These are phyloP conservation scores for Vanacampus margaritifer DNA, from an alignment of 2,113 vertebrate species.

Conservation along the genomic window DNA sequence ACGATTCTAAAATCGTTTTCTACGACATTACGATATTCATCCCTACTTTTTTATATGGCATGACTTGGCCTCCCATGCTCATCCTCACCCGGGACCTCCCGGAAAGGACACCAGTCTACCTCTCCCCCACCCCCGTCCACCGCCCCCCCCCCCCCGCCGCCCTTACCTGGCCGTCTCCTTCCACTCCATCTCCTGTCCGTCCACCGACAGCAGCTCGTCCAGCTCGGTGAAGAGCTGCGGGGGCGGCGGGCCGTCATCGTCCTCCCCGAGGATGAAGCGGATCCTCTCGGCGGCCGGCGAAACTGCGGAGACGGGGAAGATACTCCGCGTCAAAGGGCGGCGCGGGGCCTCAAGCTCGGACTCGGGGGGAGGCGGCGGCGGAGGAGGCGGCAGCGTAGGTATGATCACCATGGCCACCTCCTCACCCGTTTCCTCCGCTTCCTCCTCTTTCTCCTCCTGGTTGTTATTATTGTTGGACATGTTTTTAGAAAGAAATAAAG, in stretches of 20 bases:
- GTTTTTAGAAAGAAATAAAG: slow-evolving; percentile 9
- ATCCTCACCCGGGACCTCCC: too few relatives aligned
- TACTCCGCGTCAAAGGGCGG: slow-evolving; percentile 80
- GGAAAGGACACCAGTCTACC: too few relatives aligned
- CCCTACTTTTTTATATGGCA: too few relatives aligned
- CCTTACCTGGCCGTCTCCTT: slow-evolving; percentile 96
- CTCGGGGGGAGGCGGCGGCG: slow-evolving; percentile 52
- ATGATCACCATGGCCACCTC: slow-evolving; percentile 56
- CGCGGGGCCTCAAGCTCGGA: slow-evolving; percentile 50
- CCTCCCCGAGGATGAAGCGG: slow-evolving; percentile 94
- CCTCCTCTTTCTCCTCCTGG: slow-evolving; percentile 52
- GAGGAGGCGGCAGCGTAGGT: slow-evolving; percentile 26
- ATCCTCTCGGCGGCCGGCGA: slow-evolving; percentile 93
- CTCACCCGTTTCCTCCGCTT: slow-evolving; percentile 37
- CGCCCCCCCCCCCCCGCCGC: not conserved
- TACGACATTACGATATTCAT: too few relatives aligned
- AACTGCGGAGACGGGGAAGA: slow-evolving; percentile 88
- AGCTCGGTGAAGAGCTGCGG: slow-evolving; percentile 98
- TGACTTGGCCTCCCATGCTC: too few relatives aligned
- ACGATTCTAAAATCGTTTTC: too few relatives aligned
- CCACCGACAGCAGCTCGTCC: slow-evolving; percentile 90
- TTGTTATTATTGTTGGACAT: slow-evolving; percentile 73
- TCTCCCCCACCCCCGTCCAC: too few relatives aligned
- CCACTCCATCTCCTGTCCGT: slow-evolving; percentile 99
- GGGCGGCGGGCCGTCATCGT: slow-evolving; percentile 89